These are phyloP conservation scores for Rhingia rostrata DNA, from an alignment of 2,888 invertebrate species.

Conservation along the genomic window DNA sequence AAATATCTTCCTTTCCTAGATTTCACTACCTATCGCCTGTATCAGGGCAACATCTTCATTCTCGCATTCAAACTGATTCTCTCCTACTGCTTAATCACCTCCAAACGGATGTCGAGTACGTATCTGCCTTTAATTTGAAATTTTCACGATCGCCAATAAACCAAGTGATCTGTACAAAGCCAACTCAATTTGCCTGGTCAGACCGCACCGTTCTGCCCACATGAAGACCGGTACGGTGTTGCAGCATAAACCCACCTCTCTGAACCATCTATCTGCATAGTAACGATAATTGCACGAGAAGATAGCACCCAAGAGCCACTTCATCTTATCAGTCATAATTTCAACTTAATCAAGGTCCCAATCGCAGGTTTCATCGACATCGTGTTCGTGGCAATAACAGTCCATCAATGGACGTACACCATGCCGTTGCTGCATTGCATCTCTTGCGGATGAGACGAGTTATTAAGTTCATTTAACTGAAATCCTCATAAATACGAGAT, in stretches of 20 bases:
- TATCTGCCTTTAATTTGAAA: constrained; percentile 17
- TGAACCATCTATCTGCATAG: constrained; percentile 33
- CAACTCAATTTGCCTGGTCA: constrained; percentile 44
- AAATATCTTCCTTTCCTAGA: no score
- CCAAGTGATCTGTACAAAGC: constrained; percentile 15
- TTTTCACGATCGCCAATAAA: constrained; percentile 27
- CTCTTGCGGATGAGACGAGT: constrained; percentile 34
- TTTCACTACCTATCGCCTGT: neutral
- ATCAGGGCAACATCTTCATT: constrained; percentile 14
- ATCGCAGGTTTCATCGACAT: constrained; percentile 56
- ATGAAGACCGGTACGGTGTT: neutral
- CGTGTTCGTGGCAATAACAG: constrained; percentile 56
- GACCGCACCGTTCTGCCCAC: constrained; percentile 24
- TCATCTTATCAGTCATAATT: constrained; percentile 69
- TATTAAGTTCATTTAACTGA: constrained; percentile 64
- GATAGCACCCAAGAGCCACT: constrained; percentile 62
- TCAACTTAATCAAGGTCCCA: constrained; percentile 64
- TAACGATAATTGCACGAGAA: constrained; percentile 54
- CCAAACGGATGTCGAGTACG: constrained; percentile 22
- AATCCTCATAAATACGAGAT: constrained; percentile 41
- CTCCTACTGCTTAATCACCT: constrained; percentile 23
- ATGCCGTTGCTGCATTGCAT: constrained; percentile 9
- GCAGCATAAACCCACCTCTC: constrained; percentile 15
- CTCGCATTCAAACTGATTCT: neutral
- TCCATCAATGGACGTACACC: constrained; percentile 35